These are phyloP conservation scores for Hydrolagus affinis DNA, from an alignment of 2,113 vertebrate genomes.

Conservation along the genomic window DNA sequence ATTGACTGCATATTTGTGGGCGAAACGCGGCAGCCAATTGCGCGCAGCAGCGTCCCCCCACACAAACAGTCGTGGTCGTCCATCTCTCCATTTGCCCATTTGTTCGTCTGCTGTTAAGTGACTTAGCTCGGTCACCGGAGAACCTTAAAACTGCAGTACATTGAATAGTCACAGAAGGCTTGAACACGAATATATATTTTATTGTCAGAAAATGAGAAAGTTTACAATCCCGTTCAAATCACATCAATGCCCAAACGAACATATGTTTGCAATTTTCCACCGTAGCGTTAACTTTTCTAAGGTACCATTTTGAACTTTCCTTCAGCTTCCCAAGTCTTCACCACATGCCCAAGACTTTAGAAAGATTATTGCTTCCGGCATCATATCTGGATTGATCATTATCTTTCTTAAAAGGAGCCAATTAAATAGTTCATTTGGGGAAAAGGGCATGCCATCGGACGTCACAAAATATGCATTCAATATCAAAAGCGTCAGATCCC, in stretches of 20 bases:
- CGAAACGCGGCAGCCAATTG: not conserved
- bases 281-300: conserved; percentile 6
- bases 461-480: not conserved
- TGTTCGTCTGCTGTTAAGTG: no score
- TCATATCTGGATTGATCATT: conserved; percentile 1
- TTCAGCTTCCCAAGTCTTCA: not conserved
- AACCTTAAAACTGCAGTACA: no score
- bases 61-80: not conserved
- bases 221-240: not conserved
- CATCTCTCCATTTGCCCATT: no score
- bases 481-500: not conserved
- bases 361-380: conserved; percentile 3
- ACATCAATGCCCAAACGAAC: not conserved
- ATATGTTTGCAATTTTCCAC: not conserved
- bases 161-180: no score
- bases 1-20: not conserved
- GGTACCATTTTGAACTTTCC: not conserved
- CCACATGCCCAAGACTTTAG: not conserved
- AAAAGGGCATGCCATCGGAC: not conserved
- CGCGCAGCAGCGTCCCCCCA: not conserved
- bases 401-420: not conserved
- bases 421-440: not conserved
- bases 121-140: no score
- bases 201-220: not conserved
- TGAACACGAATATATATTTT: not conserved